Conservation (phyloP, 2,113 vertebrate species). For the Synodontis membranacea region DNA sequence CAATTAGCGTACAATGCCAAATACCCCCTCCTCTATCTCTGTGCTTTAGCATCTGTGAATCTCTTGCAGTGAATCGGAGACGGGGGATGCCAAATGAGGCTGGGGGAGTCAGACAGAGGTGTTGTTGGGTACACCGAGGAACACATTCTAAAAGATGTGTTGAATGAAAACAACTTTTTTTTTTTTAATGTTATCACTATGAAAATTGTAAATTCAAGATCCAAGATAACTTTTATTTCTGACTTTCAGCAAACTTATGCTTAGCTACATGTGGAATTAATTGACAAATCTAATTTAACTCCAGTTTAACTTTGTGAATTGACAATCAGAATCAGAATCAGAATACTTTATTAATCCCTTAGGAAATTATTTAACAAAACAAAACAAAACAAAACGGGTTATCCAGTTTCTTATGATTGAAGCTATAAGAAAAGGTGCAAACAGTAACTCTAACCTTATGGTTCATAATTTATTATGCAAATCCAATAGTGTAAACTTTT, state of each 20-base stretch:
- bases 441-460: background rate
- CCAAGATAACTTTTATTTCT: background rate
- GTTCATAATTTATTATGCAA: background rate
- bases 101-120: background rate
- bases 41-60: constrained; percentile 66
- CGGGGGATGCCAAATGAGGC: background rate
- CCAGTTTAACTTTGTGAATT: background rate
- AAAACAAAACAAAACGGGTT: too few species aligned
- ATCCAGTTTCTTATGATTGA: too few species aligned
- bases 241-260: background rate
- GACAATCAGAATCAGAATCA: too few species aligned
- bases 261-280: background rate
- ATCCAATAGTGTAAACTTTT: background rate
- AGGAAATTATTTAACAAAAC: too few species aligned
- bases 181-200: background rate
- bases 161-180: background rate
- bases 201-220: background rate
- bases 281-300: background rate
- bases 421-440: background rate
- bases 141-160: background rate
- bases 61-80: constrained; percentile 44
- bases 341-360: too few species aligned
- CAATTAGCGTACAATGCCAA: constrained; percentile 70
- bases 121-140: background rate
- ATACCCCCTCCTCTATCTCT: constrained; percentile 48